Conservation (phyloP, 2,888 invertebrate species). For the Amphipoea lucens region DNA sequence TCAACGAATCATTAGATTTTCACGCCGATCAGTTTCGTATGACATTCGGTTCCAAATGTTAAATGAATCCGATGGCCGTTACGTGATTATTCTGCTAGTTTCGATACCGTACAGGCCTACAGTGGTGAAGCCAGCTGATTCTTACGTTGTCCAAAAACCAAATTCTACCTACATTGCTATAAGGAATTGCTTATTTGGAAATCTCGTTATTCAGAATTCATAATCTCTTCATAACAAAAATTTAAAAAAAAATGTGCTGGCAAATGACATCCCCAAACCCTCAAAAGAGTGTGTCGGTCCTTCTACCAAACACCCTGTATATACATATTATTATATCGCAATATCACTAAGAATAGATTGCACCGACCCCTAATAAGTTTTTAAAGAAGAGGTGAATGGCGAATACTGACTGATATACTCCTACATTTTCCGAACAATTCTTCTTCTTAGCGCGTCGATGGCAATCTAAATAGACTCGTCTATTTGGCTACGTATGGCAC, state of each 20-base stretch:
- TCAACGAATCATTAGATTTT: slow-evolving; percentile 38
- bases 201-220: background rate
- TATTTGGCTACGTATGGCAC: background rate
- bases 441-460: background rate
- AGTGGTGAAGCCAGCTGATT: background rate
- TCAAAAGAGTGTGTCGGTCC: no score
- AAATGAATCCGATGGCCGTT: slow-evolving; percentile 38
- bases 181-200: background rate
- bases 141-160: background rate
- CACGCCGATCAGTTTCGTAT: slow-evolving; percentile 49
- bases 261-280: no score
- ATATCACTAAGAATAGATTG: background rate
- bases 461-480: background rate
- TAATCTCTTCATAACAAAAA: background rate
- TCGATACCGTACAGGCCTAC: background rate
- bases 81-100: slow-evolving; percentile 25
- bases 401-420: background rate
- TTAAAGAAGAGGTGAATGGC: background rate
- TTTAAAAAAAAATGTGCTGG: no score
- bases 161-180: no score
- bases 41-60: slow-evolving; percentile 63
- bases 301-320: no score
- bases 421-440: background rate
- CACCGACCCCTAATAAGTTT: background rate
- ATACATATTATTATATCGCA: no score